Evolutionary conservation across 2,797 vertebrate species (phyloP), one percentile per base, ranked within the genome.

Genomic region (Phoebastria nigripes): DNA sequence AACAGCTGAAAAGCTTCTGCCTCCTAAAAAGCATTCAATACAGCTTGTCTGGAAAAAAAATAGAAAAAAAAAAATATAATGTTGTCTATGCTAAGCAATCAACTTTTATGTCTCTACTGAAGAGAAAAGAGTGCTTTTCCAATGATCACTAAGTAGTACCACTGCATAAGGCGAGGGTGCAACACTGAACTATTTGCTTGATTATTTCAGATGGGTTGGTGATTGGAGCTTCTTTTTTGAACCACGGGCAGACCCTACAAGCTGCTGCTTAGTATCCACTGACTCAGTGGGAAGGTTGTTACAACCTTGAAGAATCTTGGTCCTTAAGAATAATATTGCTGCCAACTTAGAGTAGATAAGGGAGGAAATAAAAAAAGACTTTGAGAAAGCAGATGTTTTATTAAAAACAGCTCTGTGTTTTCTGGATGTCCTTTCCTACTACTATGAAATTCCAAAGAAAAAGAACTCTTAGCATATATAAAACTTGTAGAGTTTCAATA

Each of bases 211-310:
- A 71, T 62, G 20, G 8, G 35, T 65, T 4, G 17, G 19, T 87
- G 90, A 92, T 58, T 93, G 89, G 65, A 96, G 72, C 28, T 96
- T 87, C 24, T 56, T 37, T 91, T 85, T 47, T 61, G 91, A 95
- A 92, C 49, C 55, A 37, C 9, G 13, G 35, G 46, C 6, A 87
- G 44, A 73, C 26, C 37, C 17, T 35, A 52, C 15, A 89, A 84
- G 29, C 42, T 80, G 25, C 25, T 69, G 3, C 16, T 84, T 42
- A n/a, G n/a, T 33, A 51, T 61, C 49, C 66, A 79, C 8, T 69
- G 24, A 44, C 44, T 79, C 42, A 44, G 8, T 63, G 66, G 26
- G 18, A 87, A 82, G 39, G 14, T 87, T 86, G 42, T 69, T 84
- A 46, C 17, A 82, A 61, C 14, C 39, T 29, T 69, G 70, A 58